Conservation (phyloP, 2,113 vertebrate genomes). For the Oryzias curvinotus region DNA sequence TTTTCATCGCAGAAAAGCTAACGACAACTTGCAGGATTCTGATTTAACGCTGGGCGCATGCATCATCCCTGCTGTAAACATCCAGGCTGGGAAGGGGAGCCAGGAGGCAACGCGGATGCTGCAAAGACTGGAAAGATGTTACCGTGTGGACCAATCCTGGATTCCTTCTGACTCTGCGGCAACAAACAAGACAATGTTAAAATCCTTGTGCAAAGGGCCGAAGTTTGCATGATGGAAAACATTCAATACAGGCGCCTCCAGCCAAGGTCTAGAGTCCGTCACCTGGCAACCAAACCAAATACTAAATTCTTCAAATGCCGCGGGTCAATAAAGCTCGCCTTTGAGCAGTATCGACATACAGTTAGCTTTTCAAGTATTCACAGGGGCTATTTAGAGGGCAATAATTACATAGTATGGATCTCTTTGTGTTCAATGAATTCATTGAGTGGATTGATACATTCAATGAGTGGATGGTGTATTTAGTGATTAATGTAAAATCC, state of each 20-base stretch:
- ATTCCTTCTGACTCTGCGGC: too few relatives aligned
- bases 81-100: too few relatives aligned
- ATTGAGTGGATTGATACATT: slow-evolving; percentile 52
- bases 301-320: slow-evolving; percentile 50
- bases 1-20: too few relatives aligned
- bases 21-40: too few relatives aligned
- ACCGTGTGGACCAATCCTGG: not conserved
- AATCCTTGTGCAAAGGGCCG: not conserved
- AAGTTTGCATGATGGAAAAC: slow-evolving; percentile 31
- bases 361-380: slow-evolving; percentile 69
- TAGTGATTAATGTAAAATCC: slow-evolving; percentile 49
- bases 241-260: slow-evolving; percentile 20
- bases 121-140: not conserved
- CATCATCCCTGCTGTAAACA: too few relatives aligned
- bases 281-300: slow-evolving; percentile 55
- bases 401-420: slow-evolving; percentile 72
- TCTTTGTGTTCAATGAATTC: slow-evolving; percentile 52
- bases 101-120: not conserved
- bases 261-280: slow-evolving; percentile 45
- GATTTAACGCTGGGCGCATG: too few relatives aligned
- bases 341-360: slow-evolving; percentile 61
- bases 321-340: slow-evolving; percentile 53
- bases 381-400: slow-evolving; percentile 64
- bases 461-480: slow-evolving; percentile 30
- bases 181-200: slow-evolving; percentile 6